These are phyloP conservation scores for Colletes latitarsis DNA, from an alignment of 1,140 invertebrate genomes.

Conservation along the genomic window DNA sequence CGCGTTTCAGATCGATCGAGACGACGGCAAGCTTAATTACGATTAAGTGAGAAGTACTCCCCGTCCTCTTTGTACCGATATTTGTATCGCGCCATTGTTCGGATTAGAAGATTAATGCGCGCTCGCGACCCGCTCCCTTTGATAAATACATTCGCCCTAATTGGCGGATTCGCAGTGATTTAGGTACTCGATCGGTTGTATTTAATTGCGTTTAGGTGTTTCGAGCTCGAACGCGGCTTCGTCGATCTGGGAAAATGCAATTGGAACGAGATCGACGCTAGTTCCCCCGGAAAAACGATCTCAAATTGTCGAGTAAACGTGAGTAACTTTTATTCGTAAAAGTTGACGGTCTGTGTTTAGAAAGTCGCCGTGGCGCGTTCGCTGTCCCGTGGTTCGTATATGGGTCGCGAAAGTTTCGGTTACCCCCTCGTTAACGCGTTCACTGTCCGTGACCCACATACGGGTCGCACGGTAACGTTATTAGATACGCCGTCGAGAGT, in stretches of 20 bases:
- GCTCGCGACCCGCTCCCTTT: conserved; percentile 22
- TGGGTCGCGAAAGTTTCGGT: no score
- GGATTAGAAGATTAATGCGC: conserved; percentile 45
- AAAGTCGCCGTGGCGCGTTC: no score
- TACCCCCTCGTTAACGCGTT: no score
- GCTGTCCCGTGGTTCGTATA: no score
- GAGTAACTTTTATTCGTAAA: no score
- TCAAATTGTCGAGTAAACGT: background rate
- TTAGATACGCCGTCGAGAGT: no score
- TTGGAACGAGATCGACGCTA: background rate
- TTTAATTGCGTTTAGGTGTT: conserved; percentile 41
- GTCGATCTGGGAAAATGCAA: background rate
- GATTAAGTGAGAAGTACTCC: conserved; percentile 25
- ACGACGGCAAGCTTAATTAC: conserved; percentile 26
- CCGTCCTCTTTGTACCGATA: conserved; percentile 32
- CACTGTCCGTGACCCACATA: no score
- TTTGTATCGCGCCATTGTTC: conserved; percentile 36
- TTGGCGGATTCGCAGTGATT: conserved; percentile 44
- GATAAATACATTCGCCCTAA: conserved; percentile 41
- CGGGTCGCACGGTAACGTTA: no score
- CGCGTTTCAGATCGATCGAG: conserved; percentile 18
- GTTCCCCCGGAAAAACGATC: background rate
- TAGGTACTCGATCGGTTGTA: conserved; percentile 34
- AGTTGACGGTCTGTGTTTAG: no score
- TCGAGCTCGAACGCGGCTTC: background rate